Evolutionary conservation across 2,113 vertebrate genomes (phyloP), one percentile per base, ranked within the genome.

Genomic region (Ranitomeya variabilis): DNA sequence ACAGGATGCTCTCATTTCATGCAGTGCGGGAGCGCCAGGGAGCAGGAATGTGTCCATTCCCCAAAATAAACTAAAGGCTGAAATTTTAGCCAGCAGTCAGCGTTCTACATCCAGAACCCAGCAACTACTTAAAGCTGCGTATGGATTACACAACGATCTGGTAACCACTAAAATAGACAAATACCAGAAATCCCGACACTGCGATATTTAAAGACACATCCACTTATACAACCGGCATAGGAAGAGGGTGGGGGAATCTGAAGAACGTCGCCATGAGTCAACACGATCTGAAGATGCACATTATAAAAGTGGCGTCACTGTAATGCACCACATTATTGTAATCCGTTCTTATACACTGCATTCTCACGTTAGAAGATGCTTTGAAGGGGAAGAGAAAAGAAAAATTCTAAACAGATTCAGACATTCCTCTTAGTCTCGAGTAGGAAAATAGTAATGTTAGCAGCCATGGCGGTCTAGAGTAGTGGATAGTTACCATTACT

Each of bases 1-100:
- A 59, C 67, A 57, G 67, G 16, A 85, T 59, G 54, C 54, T 85
- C 83, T 85, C n/a, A 11, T 85, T 85, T 85, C 67, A 85, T 18
- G 14, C 59, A 85, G 45, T 37, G 69, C 12, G 26, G 2, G 69
- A 74, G 15, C 15, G 23, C 67, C 83, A 74, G 52, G 51, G 51
- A 74, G 69, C 23, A 71, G 67, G 83, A 73, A 85, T 74, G 67
- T n/a, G 9, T 13, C 51, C n/a, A 74, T 74, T 85, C 83, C 83
- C 83, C 52, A 85, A 85, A 85, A 85, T 85, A 85, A 85, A 71
- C 83, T 51, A 59, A 85, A 83, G 57, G 60, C 80, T 83, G 80
- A 83, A 83, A 83, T 83, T 83, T 83, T 83, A 83, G 16, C 66
- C 12, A 54, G 45, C 26, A 60, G 83, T 69, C 45, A 26, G 64